phyloP scores from a whole-genome alignment of 1,140 invertebrate genomes.

The Sminthurinus signatus region DNA sequence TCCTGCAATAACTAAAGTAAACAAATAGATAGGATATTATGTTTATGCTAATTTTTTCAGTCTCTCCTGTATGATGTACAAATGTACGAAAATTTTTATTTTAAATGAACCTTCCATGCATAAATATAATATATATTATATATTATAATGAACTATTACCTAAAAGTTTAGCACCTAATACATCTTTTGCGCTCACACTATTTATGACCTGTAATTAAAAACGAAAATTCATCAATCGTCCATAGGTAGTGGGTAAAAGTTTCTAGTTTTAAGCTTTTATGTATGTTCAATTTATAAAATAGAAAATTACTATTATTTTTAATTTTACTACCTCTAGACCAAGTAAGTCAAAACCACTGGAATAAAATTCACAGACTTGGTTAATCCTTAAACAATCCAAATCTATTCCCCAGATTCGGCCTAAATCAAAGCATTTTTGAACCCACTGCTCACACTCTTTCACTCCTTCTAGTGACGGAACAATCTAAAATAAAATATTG shows the following conservation, averaged over 20 bases:
- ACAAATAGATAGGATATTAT: too few species aligned
- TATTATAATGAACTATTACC: too few species aligned
- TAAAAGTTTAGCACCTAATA: constrained; percentile 60
- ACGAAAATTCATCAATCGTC: constrained; percentile 19
- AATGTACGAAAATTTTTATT: too few species aligned
- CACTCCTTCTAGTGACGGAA: constrained; percentile 30
- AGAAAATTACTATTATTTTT: too few species aligned
- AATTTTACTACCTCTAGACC: constrained; percentile 59
- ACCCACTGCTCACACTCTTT: constrained; percentile 53
- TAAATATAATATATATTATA: too few species aligned
- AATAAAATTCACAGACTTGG: constrained; percentile 69
- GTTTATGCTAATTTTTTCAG: too few species aligned
- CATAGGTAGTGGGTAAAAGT: too few species aligned
- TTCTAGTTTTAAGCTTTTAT: too few species aligned
- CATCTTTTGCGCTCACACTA: constrained; percentile 57
- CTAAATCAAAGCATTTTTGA: constrained; percentile 60
- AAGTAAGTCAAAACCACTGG: constrained; percentile 65
- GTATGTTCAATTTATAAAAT: too few species aligned
- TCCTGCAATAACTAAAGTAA: constrained; percentile 63
- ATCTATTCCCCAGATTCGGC: constrained; percentile 71
- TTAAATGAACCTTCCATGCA: too few species aligned
- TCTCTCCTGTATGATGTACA: too few species aligned
- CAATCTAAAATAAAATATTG: constrained; percentile 13
- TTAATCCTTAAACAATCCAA: constrained; percentile 65
- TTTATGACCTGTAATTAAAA: constrained; percentile 50